Evolutionary conservation across 2,888 invertebrate genomes (phyloP).

Genomic region (Hirtodrosophila trivittata): DNA sequence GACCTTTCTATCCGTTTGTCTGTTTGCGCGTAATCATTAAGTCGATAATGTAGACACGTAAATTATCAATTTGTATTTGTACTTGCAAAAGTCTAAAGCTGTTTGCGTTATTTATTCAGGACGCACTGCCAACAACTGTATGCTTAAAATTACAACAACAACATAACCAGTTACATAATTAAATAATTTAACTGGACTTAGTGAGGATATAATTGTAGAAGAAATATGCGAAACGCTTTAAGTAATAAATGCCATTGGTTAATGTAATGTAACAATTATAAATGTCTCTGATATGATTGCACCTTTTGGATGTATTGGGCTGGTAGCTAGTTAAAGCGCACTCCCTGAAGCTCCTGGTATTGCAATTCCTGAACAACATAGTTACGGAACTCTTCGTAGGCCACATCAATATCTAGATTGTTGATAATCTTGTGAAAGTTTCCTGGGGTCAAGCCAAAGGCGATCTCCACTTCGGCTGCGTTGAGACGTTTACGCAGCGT

Average conservation of each 20-base stretch:
- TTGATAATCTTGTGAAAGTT: constrained; percentile 93
- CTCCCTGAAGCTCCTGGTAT: constrained; percentile 85
- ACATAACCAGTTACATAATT: neutral
- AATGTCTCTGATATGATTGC: constrained; percentile 41
- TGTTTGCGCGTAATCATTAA: neutral
- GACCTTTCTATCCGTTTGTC: constrained; percentile 33
- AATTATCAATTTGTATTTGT: constrained; percentile 29
- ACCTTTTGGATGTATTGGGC: neutral
- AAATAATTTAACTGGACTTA: neutral
- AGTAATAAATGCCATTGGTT: constrained; percentile 46
- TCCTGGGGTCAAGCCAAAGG: constrained; percentile 88
- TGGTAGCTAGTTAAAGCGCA: constrained; percentile 53
- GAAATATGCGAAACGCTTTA: constrained; percentile 12
- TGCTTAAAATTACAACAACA: constrained; percentile 60
- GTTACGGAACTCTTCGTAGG: constrained; percentile 90
- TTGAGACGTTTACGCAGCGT: constrained; percentile 90
- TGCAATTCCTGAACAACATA: constrained; percentile 88
- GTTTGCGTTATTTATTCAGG: constrained; percentile 47
- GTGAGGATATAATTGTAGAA: neutral
- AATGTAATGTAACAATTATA: constrained; percentile 42
- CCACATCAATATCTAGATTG: constrained; percentile 92
- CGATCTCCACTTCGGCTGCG: constrained; percentile 91
- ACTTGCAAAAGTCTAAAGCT: too few relatives aligned
- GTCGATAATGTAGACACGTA: constrained; percentile 5
- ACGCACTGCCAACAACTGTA: constrained; percentile 48